Percentiles rank a stretch among this genome's conserved stretches.
Conservation (phyloP, 2,797 vertebrate genomes). For the Telmatherina bonti region DNA sequence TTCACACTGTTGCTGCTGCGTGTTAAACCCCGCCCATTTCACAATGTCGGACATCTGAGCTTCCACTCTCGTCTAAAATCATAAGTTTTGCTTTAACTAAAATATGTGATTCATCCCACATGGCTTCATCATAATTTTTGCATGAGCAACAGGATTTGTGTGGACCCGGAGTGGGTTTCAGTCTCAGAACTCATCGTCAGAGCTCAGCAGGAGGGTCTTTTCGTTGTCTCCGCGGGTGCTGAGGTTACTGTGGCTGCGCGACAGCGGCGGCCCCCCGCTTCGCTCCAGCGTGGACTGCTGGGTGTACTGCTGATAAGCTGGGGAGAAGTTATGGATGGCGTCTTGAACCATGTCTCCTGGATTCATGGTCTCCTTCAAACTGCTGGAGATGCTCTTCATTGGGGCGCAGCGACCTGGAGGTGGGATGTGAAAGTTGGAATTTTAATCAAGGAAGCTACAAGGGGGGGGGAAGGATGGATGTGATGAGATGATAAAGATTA, state of each 20-base stretch:
- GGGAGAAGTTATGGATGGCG: conserved; percentile 99
- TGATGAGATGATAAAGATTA: background rate
- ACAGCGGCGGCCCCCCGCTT: conserved; percentile 83
- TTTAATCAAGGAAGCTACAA: background rate
- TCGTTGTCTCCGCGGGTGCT: conserved; percentile 90
- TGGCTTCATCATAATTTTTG: conserved; percentile 22
- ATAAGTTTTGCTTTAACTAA: conserved; percentile 28
- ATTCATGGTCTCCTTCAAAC: conserved; percentile 99
- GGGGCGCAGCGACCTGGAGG: conserved; percentile 93
- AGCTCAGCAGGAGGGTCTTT: conserved; percentile 97
- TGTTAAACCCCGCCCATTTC: background rate
- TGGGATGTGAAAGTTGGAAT: background rate
- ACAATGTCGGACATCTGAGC: conserved; percentile 7
- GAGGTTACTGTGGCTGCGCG: conserved; percentile 90
- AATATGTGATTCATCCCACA: conserved; percentile 36
- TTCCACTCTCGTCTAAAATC: conserved; percentile 29
- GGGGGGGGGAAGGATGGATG: background rate
- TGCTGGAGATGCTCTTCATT: conserved; percentile 99
- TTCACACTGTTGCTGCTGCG: background rate
- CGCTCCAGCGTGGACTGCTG: conserved; percentile 96
- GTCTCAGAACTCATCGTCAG: conserved; percentile 94
- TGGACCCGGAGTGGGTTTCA: conserved; percentile 4
- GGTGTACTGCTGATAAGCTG: conserved; percentile 99
- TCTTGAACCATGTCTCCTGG: conserved; percentile 98
- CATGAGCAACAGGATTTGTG: conserved; percentile 13